Evolutionary conservation across 1,140 invertebrate genomes (phyloP), one percentile per base, ranked within the genome.

Genomic region (Aphidius ervi): DNA sequence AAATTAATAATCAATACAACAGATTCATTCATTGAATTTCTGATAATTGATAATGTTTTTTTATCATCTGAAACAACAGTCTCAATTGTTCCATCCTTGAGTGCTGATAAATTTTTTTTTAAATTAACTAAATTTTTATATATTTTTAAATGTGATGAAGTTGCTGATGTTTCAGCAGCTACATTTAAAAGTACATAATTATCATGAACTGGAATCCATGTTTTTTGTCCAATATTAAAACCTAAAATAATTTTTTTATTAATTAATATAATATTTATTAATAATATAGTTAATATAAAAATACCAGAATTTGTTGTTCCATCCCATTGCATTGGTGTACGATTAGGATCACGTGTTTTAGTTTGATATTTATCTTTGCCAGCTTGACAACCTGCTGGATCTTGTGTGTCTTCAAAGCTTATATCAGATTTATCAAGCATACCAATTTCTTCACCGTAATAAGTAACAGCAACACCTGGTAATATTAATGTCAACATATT

Each of bases 401-500:
- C 85, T 20, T 81, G 68, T 0, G 83, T 85, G 5, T 83, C 77
- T 50, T 79, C 66, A 78, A 78, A 87, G 8, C 69, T 68, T 79
- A 62, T 84, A 23, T 86, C 76, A 1, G 66, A 63, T 41, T 81
- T 83, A 74, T 93, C 85, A 41, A 80, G 70, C 88, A 93, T 93
- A 1, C 88, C 91, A 49, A 94, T 83, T 75, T 94, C 92, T 73
- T 94, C 91, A 8, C 91, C 91, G 81, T 92, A 82, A 68, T 94
- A 94, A 6, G 87, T 88, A 9, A 93, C 84, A 6, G 87, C 82
- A 4, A 90, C 85, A 7, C 93, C 93, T 10, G 91, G 90, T 23
- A 94, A 73, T 5, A 91, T 77, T 61, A 91, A 74, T 5, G 85
- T 78, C 42, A 95, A 68, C 83, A 91, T 91, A 65, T 89, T 87